Evolutionary conservation across 1,140 invertebrate species (phyloP).

Genomic region (Lepidotrigona ventralis): DNA sequence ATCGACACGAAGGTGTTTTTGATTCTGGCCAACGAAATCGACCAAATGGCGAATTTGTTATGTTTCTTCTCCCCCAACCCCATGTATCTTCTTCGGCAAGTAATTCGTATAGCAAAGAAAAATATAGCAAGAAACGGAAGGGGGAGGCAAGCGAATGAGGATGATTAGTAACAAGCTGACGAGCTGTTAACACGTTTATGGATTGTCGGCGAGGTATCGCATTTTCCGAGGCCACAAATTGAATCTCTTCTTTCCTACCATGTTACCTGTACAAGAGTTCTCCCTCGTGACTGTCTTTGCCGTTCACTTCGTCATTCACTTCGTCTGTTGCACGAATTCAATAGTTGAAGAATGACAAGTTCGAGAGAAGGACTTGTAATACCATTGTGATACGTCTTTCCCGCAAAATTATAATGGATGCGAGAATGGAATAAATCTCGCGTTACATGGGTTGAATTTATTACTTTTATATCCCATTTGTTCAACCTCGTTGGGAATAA

Average conservation of each 20-base stretch:
- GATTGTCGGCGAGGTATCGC: constrained; percentile 24
- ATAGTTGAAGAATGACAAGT: too few relatives aligned
- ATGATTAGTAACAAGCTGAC: background rate
- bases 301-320: background rate
- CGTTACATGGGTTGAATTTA: background rate
- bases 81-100: background rate
- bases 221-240: background rate
- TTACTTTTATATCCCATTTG: background rate
- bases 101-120: background rate
- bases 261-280: background rate
- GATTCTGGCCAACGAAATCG: too few relatives aligned
- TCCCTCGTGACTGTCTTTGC: background rate
- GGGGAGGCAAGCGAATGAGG: too few relatives aligned
- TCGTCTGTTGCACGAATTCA: background rate
- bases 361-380: background rate
- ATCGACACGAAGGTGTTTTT: too few relatives aligned
- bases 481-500: background rate
- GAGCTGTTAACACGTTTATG: constrained; percentile 34
- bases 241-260: background rate
- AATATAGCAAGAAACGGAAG: constrained; percentile 5
- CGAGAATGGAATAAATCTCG: background rate
- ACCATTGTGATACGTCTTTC: background rate
- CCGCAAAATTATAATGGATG: background rate
- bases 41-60: constrained; percentile 7
- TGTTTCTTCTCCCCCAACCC: too few relatives aligned